A percentile compares a stretch with the other conserved stretches of the same genome.
phyloP scores from a whole-genome alignment of 2,113 vertebrate species.

The Phoxinus phoxinus region DNA sequence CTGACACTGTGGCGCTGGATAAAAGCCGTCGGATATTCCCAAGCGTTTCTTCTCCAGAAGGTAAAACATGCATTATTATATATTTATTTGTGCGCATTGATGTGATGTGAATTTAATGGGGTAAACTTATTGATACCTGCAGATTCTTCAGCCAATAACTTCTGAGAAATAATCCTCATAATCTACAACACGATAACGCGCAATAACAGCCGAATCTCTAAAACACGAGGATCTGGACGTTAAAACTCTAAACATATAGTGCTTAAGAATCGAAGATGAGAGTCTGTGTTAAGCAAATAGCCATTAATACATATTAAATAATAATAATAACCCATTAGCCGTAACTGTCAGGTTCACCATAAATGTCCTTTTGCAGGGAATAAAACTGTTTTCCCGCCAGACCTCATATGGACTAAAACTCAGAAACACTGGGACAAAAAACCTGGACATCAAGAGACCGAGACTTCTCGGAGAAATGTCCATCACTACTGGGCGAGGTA shows the following conservation, averaged over 20 bases:
- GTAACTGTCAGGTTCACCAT: constrained; percentile 41
- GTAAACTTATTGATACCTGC: not conserved
- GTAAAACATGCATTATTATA: constrained; percentile 26
- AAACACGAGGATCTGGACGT: not conserved
- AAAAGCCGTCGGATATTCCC: constrained; percentile 61
- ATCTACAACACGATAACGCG: not conserved
- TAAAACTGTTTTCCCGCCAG: constrained; percentile 69
- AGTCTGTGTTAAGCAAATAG: not conserved
- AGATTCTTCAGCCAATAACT: not conserved
- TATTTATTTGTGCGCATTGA: no score
- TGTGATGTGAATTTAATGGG: not conserved
- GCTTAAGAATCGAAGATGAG: not conserved
- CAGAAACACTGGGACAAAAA: constrained; percentile 69
- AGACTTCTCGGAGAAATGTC: constrained; percentile 77
- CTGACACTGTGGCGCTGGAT: constrained; percentile 65
- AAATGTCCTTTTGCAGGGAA: constrained; percentile 70
- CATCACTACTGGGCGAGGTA: constrained; percentile 78
- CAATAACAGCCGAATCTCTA: not conserved
- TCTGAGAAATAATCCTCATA: not conserved
- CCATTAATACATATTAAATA: not conserved
- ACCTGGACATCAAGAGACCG: constrained; percentile 67
- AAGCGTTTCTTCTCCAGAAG: constrained; percentile 30
- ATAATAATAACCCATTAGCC: constrained; percentile 13
- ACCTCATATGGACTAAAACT: constrained; percentile 68
- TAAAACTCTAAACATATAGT: not conserved